Percentiles rank a stretch among this genome's conserved stretches.
phyloP scores from a whole-genome alignment of 1,140 invertebrate genomes.

The Mamestra configurata region DNA sequence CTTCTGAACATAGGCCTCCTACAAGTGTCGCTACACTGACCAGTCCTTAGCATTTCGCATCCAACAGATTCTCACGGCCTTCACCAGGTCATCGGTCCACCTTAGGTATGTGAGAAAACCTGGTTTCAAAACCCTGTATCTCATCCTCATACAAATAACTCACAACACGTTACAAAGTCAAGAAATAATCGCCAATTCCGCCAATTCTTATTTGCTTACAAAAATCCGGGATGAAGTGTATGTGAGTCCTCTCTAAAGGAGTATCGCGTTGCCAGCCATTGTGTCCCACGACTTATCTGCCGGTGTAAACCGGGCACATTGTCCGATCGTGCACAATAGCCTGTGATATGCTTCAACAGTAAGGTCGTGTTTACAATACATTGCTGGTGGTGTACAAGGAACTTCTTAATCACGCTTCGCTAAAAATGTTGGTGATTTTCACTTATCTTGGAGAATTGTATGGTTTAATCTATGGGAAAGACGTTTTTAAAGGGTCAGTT shows the following conservation, averaged over 20 bases:
- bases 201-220: neutral
- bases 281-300: constrained; percentile 42
- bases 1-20: no score
- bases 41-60: no score
- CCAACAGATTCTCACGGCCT: no score
- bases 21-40: no score
- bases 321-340: constrained; percentile 37
- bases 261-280: constrained; percentile 16
- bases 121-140: no score
- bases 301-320: constrained; percentile 49
- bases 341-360: constrained; percentile 32
- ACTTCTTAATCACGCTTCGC: constrained; percentile 37
- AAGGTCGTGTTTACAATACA: constrained; percentile 33
- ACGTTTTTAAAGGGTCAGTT: neutral
- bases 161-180: neutral
- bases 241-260: constrained; percentile 12
- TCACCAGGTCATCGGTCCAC: no score
- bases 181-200: neutral
- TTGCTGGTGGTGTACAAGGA: neutral
- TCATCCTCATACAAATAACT: neutral
- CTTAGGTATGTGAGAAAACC: no score
- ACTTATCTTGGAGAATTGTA: neutral
- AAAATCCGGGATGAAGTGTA: neutral
- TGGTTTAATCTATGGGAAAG: neutral
- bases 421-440: constrained; percentile 1